phyloP scores from a whole-genome alignment of 2,113 vertebrate species.

The Takifugu flavidus region DNA sequence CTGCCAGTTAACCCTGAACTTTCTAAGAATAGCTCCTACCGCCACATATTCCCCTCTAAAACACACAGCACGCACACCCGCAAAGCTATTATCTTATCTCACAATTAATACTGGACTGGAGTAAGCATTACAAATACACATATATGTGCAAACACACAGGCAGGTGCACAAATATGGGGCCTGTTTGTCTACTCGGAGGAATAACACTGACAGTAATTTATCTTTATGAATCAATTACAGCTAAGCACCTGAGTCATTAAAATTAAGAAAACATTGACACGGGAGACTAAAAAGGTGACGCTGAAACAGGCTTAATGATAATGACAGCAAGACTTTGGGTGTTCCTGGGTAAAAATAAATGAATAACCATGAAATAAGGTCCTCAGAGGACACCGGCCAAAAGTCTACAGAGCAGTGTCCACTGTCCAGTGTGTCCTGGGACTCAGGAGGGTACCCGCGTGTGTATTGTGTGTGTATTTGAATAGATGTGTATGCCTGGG shows the following conservation, averaged over 20 bases:
- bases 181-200: neutral
- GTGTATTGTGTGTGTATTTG: conserved; percentile 30
- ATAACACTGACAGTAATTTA: neutral
- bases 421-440: conserved; percentile 52
- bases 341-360: conserved; percentile 53
- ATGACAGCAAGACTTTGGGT: conserved; percentile 12
- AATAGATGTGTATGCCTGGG: conserved; percentile 25
- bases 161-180: conserved; percentile 18
- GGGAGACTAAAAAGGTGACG: neutral
- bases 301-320: neutral
- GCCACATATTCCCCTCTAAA: conserved; percentile 17
- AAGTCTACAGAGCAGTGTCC: conserved; percentile 65
- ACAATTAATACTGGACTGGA: conserved; percentile 22
- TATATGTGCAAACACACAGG: neutral
- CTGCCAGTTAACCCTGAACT: conserved; percentile 61
- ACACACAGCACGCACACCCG: conserved; percentile 9
- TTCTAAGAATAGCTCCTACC: conserved; percentile 64
- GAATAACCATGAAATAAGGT: conserved; percentile 46
- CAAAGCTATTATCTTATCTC: conserved; percentile 38
- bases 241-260: neutral
- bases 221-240: neutral
- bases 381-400: conserved; percentile 51
- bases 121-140: conserved; percentile 12
- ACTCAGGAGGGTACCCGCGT: conserved; percentile 41
- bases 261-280: neutral